Conservation (phyloP, 2,888 invertebrate species). For the Agrilus cyanescens region DNA sequence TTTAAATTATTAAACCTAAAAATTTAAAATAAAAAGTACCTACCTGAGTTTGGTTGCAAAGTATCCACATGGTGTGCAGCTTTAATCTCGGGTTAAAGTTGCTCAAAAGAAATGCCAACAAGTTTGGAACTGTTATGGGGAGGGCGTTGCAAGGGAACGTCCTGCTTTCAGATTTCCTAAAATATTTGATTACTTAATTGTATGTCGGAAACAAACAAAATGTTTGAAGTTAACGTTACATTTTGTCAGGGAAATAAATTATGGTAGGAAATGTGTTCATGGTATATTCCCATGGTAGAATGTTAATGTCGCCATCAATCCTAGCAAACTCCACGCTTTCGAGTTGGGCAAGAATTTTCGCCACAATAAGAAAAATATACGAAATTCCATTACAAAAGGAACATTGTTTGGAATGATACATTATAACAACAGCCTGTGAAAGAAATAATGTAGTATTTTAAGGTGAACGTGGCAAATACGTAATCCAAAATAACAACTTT, state of each 20-base stretch:
- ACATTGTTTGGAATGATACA: constrained; percentile 71
- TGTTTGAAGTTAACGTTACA: constrained; percentile 33
- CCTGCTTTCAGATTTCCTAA: constrained; percentile 58
- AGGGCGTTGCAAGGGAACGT: constrained; percentile 48
- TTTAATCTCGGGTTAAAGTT: constrained; percentile 46
- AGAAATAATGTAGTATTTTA: constrained; percentile 11
- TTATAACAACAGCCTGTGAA: constrained; percentile 58
- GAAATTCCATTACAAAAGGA: constrained; percentile 61
- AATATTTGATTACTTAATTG: constrained; percentile 17
- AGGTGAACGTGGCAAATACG: too few species aligned
- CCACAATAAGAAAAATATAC: constrained; percentile 55
- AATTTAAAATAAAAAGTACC: constrained; percentile 4
- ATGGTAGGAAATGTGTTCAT: constrained; percentile 70
- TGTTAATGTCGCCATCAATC: constrained; percentile 73
- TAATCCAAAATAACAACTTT: too few species aligned
- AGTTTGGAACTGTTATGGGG: constrained; percentile 51
- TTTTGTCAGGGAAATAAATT: constrained; percentile 63
- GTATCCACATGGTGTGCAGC: constrained; percentile 42
- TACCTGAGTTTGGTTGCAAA: constrained; percentile 42
- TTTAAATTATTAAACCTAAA: constrained; percentile 1
- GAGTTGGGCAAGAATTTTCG: constrained; percentile 46
- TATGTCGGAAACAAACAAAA: neutral
- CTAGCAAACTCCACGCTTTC: constrained; percentile 48
- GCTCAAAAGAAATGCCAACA: constrained; percentile 60
- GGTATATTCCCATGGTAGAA: constrained; percentile 78